Percentiles rank a stretch among this genome's conserved stretches.
Evolutionary conservation across 2,797 vertebrate species (phyloP).

Genomic region (Acropternis orthonyx): DNA sequence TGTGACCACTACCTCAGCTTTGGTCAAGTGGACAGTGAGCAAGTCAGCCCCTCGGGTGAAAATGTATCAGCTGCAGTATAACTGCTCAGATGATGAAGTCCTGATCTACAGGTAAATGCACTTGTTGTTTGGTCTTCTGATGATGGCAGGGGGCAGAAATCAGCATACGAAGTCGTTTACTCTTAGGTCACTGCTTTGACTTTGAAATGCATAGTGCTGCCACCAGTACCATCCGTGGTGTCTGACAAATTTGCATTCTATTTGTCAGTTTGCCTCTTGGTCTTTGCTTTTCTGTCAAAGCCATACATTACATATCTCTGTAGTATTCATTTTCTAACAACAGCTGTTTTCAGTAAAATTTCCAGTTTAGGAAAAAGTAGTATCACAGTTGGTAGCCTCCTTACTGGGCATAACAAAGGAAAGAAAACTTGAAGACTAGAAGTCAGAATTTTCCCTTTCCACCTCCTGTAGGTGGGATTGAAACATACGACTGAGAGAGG

Average conservation of each 20-base stretch:
- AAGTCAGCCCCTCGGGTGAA: slow-evolving; percentile 93
- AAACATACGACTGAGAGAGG: slow-evolving; percentile 10
- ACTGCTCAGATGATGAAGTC: slow-evolving; percentile 97
- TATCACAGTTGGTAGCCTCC: background rate
- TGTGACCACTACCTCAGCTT: slow-evolving; percentile 91
- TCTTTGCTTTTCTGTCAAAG: background rate
- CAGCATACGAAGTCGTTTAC: background rate
- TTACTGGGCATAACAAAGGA: slow-evolving; percentile 6
- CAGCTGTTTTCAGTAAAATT: background rate
- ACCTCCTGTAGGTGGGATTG: slow-evolving; percentile 34
- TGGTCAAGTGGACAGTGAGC: slow-evolving; percentile 94
- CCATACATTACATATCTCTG: background rate
- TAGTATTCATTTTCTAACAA: background rate
- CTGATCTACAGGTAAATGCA: slow-evolving; percentile 94
- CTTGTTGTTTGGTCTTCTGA: background rate
- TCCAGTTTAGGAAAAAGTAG: background rate
- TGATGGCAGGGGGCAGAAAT: background rate
- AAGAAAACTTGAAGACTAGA: slow-evolving; percentile 4
- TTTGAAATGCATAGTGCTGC: background rate
- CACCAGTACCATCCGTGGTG: accelerated
- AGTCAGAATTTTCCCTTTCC: slow-evolving; percentile 37
- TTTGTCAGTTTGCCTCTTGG: background rate
- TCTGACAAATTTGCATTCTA: background rate
- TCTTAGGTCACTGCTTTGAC: background rate
- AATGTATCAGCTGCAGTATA: slow-evolving; percentile 99